Conservation (phyloP, 92 coral and sea anemone species). For the Blastomussa wellsi region DNA sequence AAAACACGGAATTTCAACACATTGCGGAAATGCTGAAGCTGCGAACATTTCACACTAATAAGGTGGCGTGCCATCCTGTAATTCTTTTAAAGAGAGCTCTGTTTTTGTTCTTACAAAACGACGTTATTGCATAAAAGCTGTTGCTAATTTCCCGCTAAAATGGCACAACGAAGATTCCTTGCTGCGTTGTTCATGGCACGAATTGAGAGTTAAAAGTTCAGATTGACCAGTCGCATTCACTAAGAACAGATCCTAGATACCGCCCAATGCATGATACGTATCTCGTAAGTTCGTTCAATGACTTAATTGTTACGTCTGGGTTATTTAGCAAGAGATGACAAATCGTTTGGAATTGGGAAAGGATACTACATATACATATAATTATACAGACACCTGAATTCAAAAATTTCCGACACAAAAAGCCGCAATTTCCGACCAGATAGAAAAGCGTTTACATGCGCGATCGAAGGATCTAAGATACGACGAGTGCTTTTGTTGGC, state of each 20-base stretch:
- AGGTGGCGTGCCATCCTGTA: background rate
- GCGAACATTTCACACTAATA: background rate
- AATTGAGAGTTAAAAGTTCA: too few species aligned
- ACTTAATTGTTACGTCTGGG: slow-evolving; percentile 26
- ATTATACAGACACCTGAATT: slow-evolving; percentile 9
- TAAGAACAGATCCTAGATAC: background rate
- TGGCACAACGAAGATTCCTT: background rate
- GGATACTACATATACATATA: background rate
- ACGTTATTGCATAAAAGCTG: background rate
- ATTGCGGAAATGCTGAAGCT: slow-evolving; percentile 6
- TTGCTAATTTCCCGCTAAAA: slow-evolving; percentile 12
- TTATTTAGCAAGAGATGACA: slow-evolving; percentile 39
- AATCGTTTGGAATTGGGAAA: slow-evolving; percentile 6
- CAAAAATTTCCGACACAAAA: background rate
- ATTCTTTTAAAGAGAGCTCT: background rate
- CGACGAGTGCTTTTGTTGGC: slow-evolving; percentile 2
- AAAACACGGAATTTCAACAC: background rate
- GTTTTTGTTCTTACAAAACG: slow-evolving; percentile 2
- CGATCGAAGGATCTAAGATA: background rate
- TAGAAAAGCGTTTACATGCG: slow-evolving; percentile 4
- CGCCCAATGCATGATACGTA: background rate
- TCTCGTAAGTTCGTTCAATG: slow-evolving; percentile 1
- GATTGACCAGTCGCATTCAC: background rate
- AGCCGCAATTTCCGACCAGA: slow-evolving; percentile 37
- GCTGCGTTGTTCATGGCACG: background rate